phyloP scores from a whole-genome alignment of 2,797 vertebrate species.

The Florisuga fusca region DNA sequence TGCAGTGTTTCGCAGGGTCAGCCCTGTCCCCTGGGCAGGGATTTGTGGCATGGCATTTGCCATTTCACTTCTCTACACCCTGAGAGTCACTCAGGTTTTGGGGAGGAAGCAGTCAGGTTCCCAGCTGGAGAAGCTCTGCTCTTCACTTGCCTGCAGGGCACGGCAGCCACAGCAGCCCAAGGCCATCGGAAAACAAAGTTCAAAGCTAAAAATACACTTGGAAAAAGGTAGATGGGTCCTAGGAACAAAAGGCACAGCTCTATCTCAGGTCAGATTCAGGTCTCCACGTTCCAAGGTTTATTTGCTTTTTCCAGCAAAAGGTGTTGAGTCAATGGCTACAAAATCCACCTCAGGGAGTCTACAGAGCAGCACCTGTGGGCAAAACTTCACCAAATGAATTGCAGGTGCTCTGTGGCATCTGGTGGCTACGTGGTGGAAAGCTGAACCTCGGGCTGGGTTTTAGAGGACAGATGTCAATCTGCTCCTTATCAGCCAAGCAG shows the following conservation, averaged over 20 bases:
- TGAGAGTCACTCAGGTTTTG: not conserved
- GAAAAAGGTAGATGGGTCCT: not conserved
- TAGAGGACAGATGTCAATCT: not conserved
- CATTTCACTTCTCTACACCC: not conserved
- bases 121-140: not conserved
- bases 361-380: not conserved
- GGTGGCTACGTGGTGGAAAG: slow-evolving; percentile 6
- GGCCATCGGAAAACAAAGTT: not conserved
- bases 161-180: not conserved
- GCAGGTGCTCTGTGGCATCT: not conserved
- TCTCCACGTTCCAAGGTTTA: fast-evolving
- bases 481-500: slow-evolving; percentile 20
- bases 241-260: not conserved
- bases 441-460: not conserved
- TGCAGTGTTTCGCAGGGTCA: not conserved
- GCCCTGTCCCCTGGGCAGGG: not conserved
- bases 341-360: not conserved
- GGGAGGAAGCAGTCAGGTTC: not conserved
- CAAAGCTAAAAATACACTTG: not conserved
- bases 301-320: not conserved
- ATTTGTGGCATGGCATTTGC: not conserved
- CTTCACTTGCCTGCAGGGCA: fast-evolving
- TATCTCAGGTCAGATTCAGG: not conserved
- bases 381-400: not conserved
- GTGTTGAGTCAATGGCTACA: not conserved